Conservation (phyloP, 2,113 vertebrate species). For the Astatoreochromis straeleni region DNA sequence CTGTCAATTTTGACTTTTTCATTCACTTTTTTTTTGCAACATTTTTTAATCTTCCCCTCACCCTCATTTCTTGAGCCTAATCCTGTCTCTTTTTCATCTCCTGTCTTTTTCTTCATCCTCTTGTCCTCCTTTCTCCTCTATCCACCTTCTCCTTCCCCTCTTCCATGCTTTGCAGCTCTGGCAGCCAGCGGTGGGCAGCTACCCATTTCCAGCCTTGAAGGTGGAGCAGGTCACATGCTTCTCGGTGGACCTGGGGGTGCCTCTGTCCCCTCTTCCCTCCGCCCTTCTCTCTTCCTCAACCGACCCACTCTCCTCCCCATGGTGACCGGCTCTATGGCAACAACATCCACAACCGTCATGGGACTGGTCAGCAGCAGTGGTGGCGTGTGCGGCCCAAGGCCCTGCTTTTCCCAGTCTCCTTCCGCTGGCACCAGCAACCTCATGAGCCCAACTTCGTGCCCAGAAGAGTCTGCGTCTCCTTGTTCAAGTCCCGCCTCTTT, state of each 20-base stretch:
- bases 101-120: not conserved
- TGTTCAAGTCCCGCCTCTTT: constrained; percentile 74
- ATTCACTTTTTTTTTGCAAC: not conserved
- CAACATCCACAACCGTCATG: constrained; percentile 59
- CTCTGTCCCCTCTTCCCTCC: constrained; percentile 61
- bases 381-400: not conserved
- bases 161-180: constrained; percentile 67
- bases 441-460: constrained; percentile 73
- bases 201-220: constrained; percentile 81
- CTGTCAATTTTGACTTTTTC: not conserved
- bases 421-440: constrained; percentile 67
- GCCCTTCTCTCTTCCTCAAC: constrained; percentile 83
- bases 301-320: constrained; percentile 81
- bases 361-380: constrained; percentile 68
- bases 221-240: constrained; percentile 75
- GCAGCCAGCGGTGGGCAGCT: constrained; percentile 83
- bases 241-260: constrained; percentile 71
- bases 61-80: not conserved
- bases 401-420: constrained; percentile 63
- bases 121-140: not conserved
- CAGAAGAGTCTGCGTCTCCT: constrained; percentile 69
- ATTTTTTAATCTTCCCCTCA: not conserved
- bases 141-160: not conserved
- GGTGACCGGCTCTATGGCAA: constrained; percentile 69
- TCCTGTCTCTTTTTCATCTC: not conserved